Percentiles rank a stretch among this genome's conserved stretches.
These are phyloP conservation scores for Chrysochloris asiatica DNA, from an alignment of 2,113 vertebrate genomes.

Conservation along the genomic window DNA sequence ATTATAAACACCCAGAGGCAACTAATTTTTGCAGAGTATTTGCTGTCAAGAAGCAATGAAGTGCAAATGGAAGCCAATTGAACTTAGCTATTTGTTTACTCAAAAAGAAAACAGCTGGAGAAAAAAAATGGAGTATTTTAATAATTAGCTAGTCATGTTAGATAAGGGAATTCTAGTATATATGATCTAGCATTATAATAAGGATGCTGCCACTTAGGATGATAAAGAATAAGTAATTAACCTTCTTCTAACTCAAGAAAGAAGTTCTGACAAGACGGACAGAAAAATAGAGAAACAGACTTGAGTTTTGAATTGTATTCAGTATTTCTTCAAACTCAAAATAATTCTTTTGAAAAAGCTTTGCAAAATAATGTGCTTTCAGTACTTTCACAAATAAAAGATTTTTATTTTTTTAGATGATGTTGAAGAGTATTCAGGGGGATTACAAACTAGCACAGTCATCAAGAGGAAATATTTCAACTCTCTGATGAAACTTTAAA, in stretches of 20 bases:
- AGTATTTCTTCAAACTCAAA: conserved; percentile 42
- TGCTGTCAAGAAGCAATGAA: conserved; percentile 83
- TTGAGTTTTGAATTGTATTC: conserved; percentile 45
- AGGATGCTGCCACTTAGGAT: conserved; percentile 54
- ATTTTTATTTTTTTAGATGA: background rate
- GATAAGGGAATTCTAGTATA: conserved; percentile 68
- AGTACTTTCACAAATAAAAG: background rate
- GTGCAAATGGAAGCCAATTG: conserved; percentile 81
- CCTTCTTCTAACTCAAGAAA: conserved; percentile 70
- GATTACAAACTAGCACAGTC: conserved; percentile 35
- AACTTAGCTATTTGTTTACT: conserved; percentile 81
- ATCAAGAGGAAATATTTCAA: background rate
- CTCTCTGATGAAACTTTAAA: no score
- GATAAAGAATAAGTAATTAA: conserved; percentile 71
- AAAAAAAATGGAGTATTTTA: conserved; percentile 77
- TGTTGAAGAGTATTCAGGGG: background rate
- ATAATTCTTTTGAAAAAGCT: conserved; percentile 5
- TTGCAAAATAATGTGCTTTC: background rate
- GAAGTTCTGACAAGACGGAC: conserved; percentile 36
- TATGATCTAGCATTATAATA: conserved; percentile 76
- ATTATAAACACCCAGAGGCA: conserved; percentile 74
- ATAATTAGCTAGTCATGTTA: conserved; percentile 78
- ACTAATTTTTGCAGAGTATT: conserved; percentile 73
- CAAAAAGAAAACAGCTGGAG: conserved; percentile 79
- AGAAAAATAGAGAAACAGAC: background rate